phyloP scores from a whole-genome alignment of 37 sponge, comb jelly and placozoan genomes.

The Tethya wilhelma region DNA sequence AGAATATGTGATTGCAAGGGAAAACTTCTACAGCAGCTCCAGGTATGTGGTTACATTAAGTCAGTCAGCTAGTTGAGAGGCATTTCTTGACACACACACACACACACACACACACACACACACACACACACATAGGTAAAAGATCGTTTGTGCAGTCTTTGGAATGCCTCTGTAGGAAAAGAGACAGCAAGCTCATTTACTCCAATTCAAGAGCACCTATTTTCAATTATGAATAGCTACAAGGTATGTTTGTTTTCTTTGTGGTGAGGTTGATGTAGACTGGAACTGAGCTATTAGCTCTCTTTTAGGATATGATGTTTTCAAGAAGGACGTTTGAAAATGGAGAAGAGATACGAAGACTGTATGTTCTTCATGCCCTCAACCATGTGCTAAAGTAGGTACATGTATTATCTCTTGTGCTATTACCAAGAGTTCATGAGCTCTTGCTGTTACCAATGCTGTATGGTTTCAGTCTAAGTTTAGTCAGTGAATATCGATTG shows the following conservation, averaged over 20 bases:
- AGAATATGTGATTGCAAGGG: background rate
- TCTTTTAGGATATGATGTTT: constrained; percentile 78
- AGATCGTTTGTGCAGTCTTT: background rate
- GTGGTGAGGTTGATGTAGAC: background rate
- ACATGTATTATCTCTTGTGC: too few species aligned
- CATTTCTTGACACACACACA: too few species aligned
- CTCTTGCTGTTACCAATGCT: too few species aligned
- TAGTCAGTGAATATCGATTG: background rate
- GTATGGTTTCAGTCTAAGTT: background rate
- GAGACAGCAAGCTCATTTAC: constrained; percentile 19
- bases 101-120: too few species aligned
- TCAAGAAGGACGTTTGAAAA: constrained; percentile 71
- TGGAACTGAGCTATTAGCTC: background rate
- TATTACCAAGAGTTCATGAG: background rate
- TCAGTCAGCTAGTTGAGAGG: background rate
- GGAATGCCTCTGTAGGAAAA: constrained; percentile 23
- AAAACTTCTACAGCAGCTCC: constrained; percentile 15
- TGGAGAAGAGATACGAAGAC: constrained; percentile 68
- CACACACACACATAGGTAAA: too few species aligned
- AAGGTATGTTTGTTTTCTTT: constrained; percentile 33
- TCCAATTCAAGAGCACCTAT: constrained; percentile 44
- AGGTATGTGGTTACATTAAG: constrained; percentile 8
- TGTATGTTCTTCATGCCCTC: constrained; percentile 83
- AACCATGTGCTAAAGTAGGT: constrained; percentile 92
- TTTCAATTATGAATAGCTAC: constrained; percentile 35